phyloP scores from a whole-genome alignment of 2,113 vertebrate genomes.

The Cottus gobio region DNA sequence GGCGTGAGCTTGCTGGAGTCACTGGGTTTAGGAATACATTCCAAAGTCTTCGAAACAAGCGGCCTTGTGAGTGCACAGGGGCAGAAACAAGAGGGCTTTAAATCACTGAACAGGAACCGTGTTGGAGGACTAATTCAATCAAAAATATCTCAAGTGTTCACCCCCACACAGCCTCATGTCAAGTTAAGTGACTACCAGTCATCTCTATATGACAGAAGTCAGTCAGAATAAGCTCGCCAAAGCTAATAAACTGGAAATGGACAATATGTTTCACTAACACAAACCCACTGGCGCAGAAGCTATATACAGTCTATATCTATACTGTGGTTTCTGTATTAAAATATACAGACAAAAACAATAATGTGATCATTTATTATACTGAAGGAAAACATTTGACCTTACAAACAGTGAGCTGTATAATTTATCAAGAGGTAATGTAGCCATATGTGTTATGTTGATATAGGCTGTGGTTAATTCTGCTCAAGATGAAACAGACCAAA shows the following conservation, averaged over 20 bases:
- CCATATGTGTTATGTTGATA: conserved; percentile 13
- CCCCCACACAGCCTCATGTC: conserved; percentile 28
- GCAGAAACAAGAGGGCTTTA: conserved; percentile 75
- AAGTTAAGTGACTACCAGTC: conserved; percentile 19
- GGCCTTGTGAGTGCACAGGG: conserved; percentile 73
- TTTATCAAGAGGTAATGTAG: conserved; percentile 13
- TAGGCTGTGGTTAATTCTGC: conserved; percentile 32
- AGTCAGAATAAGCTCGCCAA: conserved; percentile 8
- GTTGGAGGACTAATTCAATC: conserved; percentile 69
- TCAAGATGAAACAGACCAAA: conserved; percentile 6
- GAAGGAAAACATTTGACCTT: background rate
- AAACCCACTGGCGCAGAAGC: background rate
- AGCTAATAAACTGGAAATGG: background rate
- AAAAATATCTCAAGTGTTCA: conserved; percentile 62
- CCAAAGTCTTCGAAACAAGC: conserved; percentile 77
- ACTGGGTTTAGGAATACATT: conserved; percentile 86
- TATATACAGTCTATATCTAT: background rate
- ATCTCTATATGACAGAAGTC: conserved; percentile 27
- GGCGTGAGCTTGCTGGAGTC: conserved; percentile 76
- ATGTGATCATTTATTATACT: conserved; percentile 1
- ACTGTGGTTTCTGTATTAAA: background rate
- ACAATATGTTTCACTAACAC: conserved; percentile 4
- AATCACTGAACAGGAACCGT: conserved; percentile 74
- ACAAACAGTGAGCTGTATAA: background rate
- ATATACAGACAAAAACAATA: conserved; percentile 4